Conservation (phyloP, 2,888 invertebrate genomes). For the Polydrusus tereticollis region DNA sequence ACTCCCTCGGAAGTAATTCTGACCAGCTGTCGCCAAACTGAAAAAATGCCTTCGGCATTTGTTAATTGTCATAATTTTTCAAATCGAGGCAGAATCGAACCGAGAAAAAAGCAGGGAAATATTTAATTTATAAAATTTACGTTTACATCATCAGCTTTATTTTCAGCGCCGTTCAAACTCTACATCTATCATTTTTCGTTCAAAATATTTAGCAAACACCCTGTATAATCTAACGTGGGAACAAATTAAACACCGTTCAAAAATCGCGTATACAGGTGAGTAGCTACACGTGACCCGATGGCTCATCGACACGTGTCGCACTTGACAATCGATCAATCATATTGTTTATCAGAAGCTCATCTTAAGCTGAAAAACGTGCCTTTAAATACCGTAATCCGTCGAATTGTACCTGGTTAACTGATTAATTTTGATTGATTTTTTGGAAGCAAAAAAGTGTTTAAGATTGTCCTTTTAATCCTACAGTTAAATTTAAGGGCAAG, state of each 20-base stretch:
- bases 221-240: slow-evolving; percentile 3
- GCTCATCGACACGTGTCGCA: slow-evolving; percentile 37
- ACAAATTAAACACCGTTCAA: slow-evolving; percentile 7
- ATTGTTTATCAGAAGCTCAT: slow-evolving; percentile 30
- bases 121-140: too few species aligned
- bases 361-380: slow-evolving; percentile 36
- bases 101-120: too few species aligned
- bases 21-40: slow-evolving; percentile 2
- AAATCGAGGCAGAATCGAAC: slow-evolving; percentile 15
- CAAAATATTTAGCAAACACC: background rate
- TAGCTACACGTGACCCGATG: slow-evolving; percentile 24
- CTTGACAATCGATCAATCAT: slow-evolving; percentile 42
- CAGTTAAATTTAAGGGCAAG: too few species aligned
- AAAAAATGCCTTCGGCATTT: slow-evolving; percentile 42
- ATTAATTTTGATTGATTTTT: slow-evolving; percentile 22
- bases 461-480: too few species aligned
- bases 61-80: slow-evolving; percentile 57
- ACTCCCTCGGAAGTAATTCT: background rate
- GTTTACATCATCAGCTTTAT: too few species aligned
- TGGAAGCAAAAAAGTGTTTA: too few species aligned
- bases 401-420: slow-evolving; percentile 25
- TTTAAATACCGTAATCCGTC: slow-evolving; percentile 14
- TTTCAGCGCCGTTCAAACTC: too few species aligned
- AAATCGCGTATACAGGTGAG: slow-evolving; percentile 24
- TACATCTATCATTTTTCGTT: too few species aligned